Conservation (phyloP, 2,888 invertebrate genomes). For the Melitaea athalia region DNA sequence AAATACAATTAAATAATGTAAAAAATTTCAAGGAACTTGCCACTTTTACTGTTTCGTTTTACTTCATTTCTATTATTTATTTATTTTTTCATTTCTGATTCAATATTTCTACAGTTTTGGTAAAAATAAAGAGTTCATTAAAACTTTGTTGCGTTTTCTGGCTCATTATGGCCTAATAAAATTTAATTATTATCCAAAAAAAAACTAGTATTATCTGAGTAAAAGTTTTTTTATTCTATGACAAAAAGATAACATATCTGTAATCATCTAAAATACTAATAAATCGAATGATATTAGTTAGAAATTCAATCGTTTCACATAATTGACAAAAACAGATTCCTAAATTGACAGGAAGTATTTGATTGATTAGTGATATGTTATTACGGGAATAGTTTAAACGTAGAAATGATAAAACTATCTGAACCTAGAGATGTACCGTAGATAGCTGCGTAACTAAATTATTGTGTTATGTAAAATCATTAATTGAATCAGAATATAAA, state of each 20-base stretch:
- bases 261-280: neutral
- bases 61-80: constrained; percentile 9
- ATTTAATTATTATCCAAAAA: neutral
- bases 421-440: constrained; percentile 27
- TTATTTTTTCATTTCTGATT: neutral
- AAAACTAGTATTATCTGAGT: no score
- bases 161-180: constrained; percentile 14
- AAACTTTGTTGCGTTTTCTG: neutral
- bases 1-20: constrained; percentile 9
- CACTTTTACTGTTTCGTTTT: constrained; percentile 2
- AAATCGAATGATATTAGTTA: constrained; percentile 2
- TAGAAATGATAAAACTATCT: constrained; percentile 20
- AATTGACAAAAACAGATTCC: constrained; percentile 15
- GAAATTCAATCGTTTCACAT: constrained; percentile 1
- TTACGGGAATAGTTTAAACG: constrained; percentile 15
- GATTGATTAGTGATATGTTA: constrained; percentile 14
- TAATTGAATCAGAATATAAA: constrained; percentile 26
- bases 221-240: constrained; percentile 17
- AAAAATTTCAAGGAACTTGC: constrained; percentile 6
- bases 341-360: constrained; percentile 13
- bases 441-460: constrained; percentile 24
- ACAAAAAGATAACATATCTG: constrained; percentile 5
- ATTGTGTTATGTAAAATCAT: constrained; percentile 16
- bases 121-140: neutral
- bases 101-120: neutral